Conservation (phyloP, 92 coral and sea anemone genomes). For the Epizoanthus ramosus region DNA sequence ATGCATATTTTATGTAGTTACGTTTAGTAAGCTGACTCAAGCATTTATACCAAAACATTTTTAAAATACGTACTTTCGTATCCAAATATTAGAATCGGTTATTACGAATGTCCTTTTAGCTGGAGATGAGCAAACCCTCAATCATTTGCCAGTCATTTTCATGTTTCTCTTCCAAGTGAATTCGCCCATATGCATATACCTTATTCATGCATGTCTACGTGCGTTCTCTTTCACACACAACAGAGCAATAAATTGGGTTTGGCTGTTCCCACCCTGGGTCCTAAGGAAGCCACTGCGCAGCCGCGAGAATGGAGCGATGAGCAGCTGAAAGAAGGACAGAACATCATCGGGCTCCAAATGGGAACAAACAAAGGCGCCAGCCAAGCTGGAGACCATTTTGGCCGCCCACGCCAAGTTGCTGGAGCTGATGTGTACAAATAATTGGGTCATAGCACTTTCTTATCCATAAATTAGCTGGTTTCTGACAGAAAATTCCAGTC, state of each 20-base stretch:
- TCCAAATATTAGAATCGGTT: no score
- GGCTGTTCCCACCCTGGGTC: slow-evolving; percentile 77
- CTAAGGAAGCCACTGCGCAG: slow-evolving; percentile 84
- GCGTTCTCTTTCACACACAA: slow-evolving; percentile 42
- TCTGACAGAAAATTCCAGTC: background rate
- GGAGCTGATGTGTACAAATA: slow-evolving; percentile 57
- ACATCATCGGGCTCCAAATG: slow-evolving; percentile 73
- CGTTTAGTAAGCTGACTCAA: no score
- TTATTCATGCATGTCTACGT: slow-evolving; percentile 20
- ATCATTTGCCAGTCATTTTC: no score
- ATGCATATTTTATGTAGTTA: no score
- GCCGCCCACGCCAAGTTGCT: slow-evolving; percentile 74
- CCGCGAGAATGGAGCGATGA: slow-evolving; percentile 82
- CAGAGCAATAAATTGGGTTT: slow-evolving; percentile 56
- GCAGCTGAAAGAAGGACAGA: slow-evolving; percentile 81
- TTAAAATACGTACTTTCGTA: no score
- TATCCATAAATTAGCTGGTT: background rate
- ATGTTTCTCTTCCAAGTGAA: background rate
- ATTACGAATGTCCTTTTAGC: no score
- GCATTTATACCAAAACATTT: no score
- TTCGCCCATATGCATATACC: slow-evolving; percentile 6
- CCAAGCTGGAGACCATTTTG: slow-evolving; percentile 71
- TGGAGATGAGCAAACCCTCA: no score
- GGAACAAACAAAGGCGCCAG: slow-evolving; percentile 81
- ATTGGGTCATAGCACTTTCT: background rate